Conservation (phyloP, 2,113 vertebrate genomes). For the Benitochromis conjunctus region DNA sequence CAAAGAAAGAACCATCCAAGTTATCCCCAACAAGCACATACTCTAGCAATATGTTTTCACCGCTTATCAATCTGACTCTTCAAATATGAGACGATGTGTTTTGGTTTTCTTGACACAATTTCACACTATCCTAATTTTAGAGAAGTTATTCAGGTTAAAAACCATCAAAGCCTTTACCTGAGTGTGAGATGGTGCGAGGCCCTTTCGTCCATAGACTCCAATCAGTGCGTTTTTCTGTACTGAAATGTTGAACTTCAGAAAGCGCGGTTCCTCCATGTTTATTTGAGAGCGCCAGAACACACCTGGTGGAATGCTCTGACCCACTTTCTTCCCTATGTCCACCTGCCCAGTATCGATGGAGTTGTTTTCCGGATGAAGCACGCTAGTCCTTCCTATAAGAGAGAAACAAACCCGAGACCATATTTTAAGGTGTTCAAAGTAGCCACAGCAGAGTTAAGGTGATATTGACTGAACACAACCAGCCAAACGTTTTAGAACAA, state of each 20-base stretch:
- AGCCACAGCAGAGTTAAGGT: too few species aligned
- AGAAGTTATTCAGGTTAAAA: background rate
- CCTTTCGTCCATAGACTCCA: conserved; percentile 95
- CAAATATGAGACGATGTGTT: background rate
- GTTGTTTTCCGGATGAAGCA: conserved; percentile 89
- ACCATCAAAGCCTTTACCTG: conserved; percentile 78
- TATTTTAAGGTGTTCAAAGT: background rate
- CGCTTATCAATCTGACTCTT: background rate
- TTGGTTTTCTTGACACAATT: background rate
- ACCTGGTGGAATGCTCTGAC: conserved; percentile 88
- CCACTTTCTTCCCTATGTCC: conserved; percentile 84
- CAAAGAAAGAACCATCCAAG: background rate
- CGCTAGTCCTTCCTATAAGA: conserved; percentile 79
- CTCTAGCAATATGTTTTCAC: background rate
- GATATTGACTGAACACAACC: background rate
- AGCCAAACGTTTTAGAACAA: background rate
- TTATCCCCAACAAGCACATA: background rate
- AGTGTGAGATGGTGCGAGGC: conserved; percentile 93
- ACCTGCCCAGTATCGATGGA: conserved; percentile 93
- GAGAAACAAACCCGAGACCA: conserved; percentile 22
- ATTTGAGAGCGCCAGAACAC: conserved; percentile 96
- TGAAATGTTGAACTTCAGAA: conserved; percentile 99
- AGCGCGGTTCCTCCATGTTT: conserved; percentile 88
- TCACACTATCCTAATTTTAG: background rate
- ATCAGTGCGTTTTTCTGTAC: conserved; percentile 97